These are phyloP conservation scores for Bhutanitis thaidina DNA, from an alignment of 2,888 invertebrate genomes.

Conservation along the genomic window DNA sequence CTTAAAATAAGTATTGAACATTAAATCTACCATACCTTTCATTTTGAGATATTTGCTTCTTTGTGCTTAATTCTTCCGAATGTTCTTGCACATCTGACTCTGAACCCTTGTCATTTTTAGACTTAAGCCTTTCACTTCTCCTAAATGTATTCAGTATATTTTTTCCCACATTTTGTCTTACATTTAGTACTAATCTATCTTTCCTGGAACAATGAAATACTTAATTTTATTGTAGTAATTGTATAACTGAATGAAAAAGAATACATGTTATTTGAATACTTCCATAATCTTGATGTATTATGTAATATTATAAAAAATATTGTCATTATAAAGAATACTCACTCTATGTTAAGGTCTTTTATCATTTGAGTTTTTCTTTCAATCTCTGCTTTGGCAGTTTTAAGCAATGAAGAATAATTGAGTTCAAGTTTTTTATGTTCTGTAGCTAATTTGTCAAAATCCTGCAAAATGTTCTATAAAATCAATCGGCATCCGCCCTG, in stretches of 20 bases:
- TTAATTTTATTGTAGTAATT: too few relatives aligned
- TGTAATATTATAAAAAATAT: neutral
- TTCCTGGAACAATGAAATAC: slow-evolving; percentile 44
- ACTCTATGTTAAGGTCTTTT: slow-evolving; percentile 58
- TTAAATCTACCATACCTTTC: too few relatives aligned
- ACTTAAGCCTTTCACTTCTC: neutral
- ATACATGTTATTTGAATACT: neutral
- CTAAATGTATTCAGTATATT: slow-evolving; percentile 5
- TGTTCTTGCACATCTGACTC: neutral
- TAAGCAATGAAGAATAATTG: slow-evolving; percentile 65
- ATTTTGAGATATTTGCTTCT: neutral
- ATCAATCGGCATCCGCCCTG: slow-evolving; percentile 64
- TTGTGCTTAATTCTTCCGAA: neutral
- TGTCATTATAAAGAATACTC: slow-evolving; percentile 33
- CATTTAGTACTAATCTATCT: slow-evolving; percentile 50
- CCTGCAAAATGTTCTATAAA: slow-evolving; percentile 72
- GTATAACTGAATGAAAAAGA: neutral
- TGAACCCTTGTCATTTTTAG: slow-evolving; percentile 4
- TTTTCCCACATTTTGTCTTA: slow-evolving; percentile 40
- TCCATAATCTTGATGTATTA: neutral
- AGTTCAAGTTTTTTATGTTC: slow-evolving; percentile 54
- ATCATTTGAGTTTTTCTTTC: slow-evolving; percentile 63
- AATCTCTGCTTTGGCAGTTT: slow-evolving; percentile 62
- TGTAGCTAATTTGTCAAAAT: slow-evolving; percentile 52
- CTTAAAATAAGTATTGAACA: too few relatives aligned